phyloP scores from a whole-genome alignment of 2,113 vertebrate species.

The Heterotis niloticus region DNA sequence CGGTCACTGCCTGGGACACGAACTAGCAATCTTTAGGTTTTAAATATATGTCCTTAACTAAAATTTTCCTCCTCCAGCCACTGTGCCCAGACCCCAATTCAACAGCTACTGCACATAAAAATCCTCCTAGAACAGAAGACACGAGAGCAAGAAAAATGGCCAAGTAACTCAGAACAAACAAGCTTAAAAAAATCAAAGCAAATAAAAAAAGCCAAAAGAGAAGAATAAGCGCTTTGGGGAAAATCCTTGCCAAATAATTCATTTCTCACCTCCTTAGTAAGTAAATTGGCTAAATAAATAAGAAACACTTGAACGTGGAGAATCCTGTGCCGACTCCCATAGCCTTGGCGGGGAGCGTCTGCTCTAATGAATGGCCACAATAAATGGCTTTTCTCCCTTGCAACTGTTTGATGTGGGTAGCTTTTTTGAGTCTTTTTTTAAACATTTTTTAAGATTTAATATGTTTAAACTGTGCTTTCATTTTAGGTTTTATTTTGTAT shows the following conservation, averaged over 20 bases:
- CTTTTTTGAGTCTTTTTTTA: background rate
- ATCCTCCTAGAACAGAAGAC: slow-evolving; percentile 39
- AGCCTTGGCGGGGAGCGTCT: slow-evolving; percentile 60
- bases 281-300: slow-evolving; percentile 76
- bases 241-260: slow-evolving; percentile 72
- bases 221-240: slow-evolving; percentile 58
- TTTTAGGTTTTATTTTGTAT: slow-evolving; percentile 52
- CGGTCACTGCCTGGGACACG: too few relatives aligned
- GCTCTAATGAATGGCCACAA: slow-evolving; percentile 65
- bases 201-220: slow-evolving; percentile 52
- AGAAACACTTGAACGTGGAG: slow-evolving; percentile 69
- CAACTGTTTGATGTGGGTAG: slow-evolving; percentile 62
- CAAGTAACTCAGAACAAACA: background rate
- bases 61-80: too few relatives aligned
- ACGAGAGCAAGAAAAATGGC: slow-evolving; percentile 5
- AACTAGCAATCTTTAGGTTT: too few relatives aligned
- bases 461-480: slow-evolving; percentile 66
- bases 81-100: slow-evolving; percentile 46
- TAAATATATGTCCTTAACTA: too few relatives aligned
- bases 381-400: slow-evolving; percentile 63
- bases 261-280: slow-evolving; percentile 75
- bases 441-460: slow-evolving; percentile 66
- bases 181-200: slow-evolving; percentile 58
- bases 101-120: slow-evolving; percentile 55
- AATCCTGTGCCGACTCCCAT: slow-evolving; percentile 59